phyloP scores from a whole-genome alignment of 2,797 vertebrate genomes.

The Gymnocypris eckloni region DNA sequence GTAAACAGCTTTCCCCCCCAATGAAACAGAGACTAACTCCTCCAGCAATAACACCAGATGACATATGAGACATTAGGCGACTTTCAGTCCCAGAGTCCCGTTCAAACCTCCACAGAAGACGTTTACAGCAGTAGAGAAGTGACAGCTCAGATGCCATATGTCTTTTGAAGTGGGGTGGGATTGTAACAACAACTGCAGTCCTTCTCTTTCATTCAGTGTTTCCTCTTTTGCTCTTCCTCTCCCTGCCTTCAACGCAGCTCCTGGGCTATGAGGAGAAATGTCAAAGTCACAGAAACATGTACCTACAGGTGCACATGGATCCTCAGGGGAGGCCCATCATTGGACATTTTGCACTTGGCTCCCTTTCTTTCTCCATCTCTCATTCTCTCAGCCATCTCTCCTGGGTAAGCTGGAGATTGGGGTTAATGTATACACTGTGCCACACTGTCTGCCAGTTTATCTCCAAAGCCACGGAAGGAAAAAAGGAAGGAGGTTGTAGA shows the following conservation, averaged over 20 bases:
- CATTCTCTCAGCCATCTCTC: conserved; percentile 25
- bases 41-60: conserved; percentile 35
- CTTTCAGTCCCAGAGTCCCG: conserved; percentile 6
- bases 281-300: conserved; percentile 34
- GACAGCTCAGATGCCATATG: conserved; percentile 15
- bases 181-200: conserved; percentile 1
- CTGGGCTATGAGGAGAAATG: not conserved
- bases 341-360: conserved; percentile 9
- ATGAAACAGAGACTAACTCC: conserved; percentile 10
- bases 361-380: conserved; percentile 20
- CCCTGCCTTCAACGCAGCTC: not conserved
- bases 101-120: not conserved
- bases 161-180: not conserved
- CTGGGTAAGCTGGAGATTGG: conserved; percentile 41
- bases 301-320: conserved; percentile 36
- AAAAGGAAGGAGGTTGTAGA: conserved; percentile 14
- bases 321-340: conserved; percentile 20
- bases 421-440: conserved; percentile 38
- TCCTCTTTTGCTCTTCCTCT: not conserved
- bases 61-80: conserved; percentile 19
- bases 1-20: not conserved
- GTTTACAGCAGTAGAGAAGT: not conserved
- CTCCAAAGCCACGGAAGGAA: conserved; percentile 15
- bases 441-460: conserved; percentile 41
- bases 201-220: not conserved